Conservation (phyloP, 2,113 vertebrate genomes). For the Bettongia penicillata region DNA sequence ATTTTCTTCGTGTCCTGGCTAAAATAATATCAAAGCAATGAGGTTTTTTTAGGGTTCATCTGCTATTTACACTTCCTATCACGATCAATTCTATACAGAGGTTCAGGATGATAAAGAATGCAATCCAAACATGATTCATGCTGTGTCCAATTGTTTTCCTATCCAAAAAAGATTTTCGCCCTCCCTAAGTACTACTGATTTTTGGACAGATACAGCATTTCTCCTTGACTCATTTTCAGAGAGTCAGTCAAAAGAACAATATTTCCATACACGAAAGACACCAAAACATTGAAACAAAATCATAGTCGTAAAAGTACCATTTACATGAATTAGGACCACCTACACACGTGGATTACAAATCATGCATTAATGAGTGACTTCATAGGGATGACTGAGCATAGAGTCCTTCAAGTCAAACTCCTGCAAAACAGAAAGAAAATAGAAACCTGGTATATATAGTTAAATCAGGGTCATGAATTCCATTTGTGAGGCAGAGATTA, state of each 20-base stretch:
- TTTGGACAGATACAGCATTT: not conserved
- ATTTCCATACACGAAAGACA: constrained; percentile 10
- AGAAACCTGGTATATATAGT: not conserved
- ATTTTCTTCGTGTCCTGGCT: not conserved
- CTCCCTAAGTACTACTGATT: constrained; percentile 16
- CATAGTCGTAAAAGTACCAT: not conserved
- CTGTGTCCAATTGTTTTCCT: constrained; percentile 9
- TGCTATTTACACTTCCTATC: not conserved
- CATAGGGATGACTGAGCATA: not conserved
- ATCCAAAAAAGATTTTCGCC: constrained; percentile 39
- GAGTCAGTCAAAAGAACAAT: not conserved
- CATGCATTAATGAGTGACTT: not conserved
- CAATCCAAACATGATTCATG: not conserved
- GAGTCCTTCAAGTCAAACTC: not conserved
- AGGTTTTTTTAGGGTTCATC: not conserved
- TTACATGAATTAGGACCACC: not conserved
- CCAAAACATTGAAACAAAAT: not conserved
- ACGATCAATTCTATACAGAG: not conserved
- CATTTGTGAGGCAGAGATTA: not conserved
- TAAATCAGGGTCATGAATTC: not conserved
- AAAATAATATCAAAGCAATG: not conserved
- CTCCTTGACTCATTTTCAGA: not conserved
- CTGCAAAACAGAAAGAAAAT: not conserved
- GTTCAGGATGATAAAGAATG: constrained; percentile 24
- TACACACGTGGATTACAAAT: not conserved